Evolutionary conservation across 2,888 invertebrate species (phyloP), one percentile per base, ranked within the genome.

Genomic region (Temnothorax ravouxi): DNA sequence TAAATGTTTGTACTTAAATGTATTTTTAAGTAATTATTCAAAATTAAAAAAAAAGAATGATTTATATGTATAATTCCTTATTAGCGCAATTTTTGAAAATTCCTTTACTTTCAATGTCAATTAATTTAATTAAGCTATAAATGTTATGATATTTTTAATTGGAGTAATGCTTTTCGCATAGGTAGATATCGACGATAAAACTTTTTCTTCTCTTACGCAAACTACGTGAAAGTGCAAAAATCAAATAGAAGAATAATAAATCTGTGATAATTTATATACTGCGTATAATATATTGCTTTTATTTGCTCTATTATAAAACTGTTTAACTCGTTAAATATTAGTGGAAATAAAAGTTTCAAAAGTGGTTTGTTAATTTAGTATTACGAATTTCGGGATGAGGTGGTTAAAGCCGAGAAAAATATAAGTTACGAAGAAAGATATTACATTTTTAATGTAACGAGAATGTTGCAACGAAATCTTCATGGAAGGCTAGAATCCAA

Each of bases 391-490:
- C 71, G 47, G 47, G 59, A 80, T 79, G 38, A 79, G 71, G 56
- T 13, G 72, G 79, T 80, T 72, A 72, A 59, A 80, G 59, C 59
- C 47, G 47, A 59, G 72, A 72, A 72, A 79, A 80, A 80, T 80
- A 72, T 71, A 80, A 47, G 59, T 80, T 71, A 59, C 47, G 59
- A 71, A 80, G 59, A 80, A 72, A 80, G 59, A 71, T 50, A 44
- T 38, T 80, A 13, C 79, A 80, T 80, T 80, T 80, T 80, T 71
- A 44, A 80, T 21, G 34, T 71, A 44, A 80, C 44, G 47, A 18
- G 71, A 44, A 47, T 59, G 79, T 72, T 72, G 79, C 79, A 38
- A 80, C 79, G 59, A 80, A 72, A 80, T 72, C 79, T 80, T 80
- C 59, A 15, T 47, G 34, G 72, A 38, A 47, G 47, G 34, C 47